Percentiles rank a stretch among this genome's conserved stretches.
Conservation (phyloP, 2,113 vertebrate genomes). For the Phalacrocorax carbo region DNA sequence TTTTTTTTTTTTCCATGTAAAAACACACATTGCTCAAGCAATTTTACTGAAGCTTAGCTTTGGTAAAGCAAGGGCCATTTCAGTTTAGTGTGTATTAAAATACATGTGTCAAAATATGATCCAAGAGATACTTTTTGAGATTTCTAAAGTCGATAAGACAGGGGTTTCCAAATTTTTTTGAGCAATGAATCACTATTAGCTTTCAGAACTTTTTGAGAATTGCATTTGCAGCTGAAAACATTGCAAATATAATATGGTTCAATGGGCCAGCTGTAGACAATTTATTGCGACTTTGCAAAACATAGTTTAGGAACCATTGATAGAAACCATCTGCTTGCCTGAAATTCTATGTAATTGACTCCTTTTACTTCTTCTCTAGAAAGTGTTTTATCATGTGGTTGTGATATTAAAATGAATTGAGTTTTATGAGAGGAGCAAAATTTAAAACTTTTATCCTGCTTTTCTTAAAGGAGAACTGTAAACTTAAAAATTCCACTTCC, state of each 20-base stretch:
- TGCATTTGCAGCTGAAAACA: slow-evolving; percentile 39
- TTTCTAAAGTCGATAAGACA: neutral
- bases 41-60: neutral
- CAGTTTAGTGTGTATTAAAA: neutral
- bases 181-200: slow-evolving; percentile 29
- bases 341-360: slow-evolving; percentile 49
- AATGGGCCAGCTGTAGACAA: slow-evolving; percentile 64
- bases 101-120: neutral
- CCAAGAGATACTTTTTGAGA: neutral
- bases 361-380: slow-evolving; percentile 42
- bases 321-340: slow-evolving; percentile 60
- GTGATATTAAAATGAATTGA: slow-evolving; percentile 13
- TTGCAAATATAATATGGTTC: slow-evolving; percentile 41
- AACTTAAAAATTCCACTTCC: neutral
- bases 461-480: neutral
- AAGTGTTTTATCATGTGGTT: slow-evolving; percentile 30
- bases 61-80: neutral
- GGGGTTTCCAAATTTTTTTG: slow-evolving; percentile 9
- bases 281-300: slow-evolving; percentile 64
- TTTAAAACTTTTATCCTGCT: neutral
- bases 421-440: neutral
- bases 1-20: neutral
- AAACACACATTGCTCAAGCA: neutral
- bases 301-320: slow-evolving; percentile 57
- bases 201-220: slow-evolving; percentile 48